A percentile compares a stretch with the other conserved stretches of the same genome.
Evolutionary conservation across 2,113 vertebrate species (phyloP).

Genomic region (Phodopus roborovskii): DNA sequence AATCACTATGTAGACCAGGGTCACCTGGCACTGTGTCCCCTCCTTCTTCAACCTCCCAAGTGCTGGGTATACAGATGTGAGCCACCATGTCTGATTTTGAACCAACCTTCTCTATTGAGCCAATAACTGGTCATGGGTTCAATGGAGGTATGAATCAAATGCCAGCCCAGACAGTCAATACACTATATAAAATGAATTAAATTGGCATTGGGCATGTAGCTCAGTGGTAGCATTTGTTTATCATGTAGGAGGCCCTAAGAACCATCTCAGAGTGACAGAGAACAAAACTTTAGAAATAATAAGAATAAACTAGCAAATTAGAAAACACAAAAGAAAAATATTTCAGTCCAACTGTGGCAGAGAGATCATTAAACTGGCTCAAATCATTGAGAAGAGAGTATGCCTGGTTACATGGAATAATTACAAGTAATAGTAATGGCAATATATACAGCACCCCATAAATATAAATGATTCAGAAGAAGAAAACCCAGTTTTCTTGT

Average conservation of each 20-base stretch:
- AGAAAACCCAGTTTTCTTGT: neutral
- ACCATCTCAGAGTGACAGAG: neutral
- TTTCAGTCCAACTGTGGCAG: neutral
- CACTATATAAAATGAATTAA: neutral
- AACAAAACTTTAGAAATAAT: neutral
- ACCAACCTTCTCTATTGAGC: neutral
- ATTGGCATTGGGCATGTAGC: neutral
- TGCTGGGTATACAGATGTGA: neutral
- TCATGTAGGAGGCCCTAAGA: too few species aligned
- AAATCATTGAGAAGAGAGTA: neutral
- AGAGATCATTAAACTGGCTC: neutral
- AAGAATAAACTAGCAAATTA: neutral
- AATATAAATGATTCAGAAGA: neutral
- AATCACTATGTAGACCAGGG: neutral
- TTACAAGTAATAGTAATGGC: neutral
- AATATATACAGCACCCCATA: neutral
- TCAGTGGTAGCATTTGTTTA: neutral
- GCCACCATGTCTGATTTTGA: neutral
- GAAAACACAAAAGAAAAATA: neutral
- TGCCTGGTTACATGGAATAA: neutral
- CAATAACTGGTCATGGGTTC: neutral
- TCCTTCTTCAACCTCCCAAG: neutral
- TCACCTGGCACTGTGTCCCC: neutral
- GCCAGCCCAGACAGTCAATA: neutral
- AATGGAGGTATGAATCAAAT: neutral